These are phyloP conservation scores for Gryon sp. DNA, from an alignment of 1,140 invertebrate species.

Conservation along the genomic window DNA sequence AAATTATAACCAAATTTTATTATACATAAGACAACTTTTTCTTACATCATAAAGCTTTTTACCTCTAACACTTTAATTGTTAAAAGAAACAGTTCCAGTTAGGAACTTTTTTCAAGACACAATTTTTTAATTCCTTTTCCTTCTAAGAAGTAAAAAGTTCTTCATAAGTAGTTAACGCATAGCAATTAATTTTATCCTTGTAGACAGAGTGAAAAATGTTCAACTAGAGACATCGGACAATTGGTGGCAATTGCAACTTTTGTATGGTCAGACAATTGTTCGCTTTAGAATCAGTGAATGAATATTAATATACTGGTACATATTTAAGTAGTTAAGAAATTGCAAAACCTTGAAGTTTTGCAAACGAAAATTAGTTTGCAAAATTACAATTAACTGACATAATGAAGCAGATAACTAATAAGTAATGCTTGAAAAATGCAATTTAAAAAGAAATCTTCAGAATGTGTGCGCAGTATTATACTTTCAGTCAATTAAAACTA, in stretches of 20 bases:
- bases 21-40: too few relatives aligned
- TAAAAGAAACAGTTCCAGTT: background rate
- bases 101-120: background rate
- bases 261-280: background rate
- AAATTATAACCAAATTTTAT: too few relatives aligned
- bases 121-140: background rate
- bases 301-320: background rate
- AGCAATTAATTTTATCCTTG: background rate
- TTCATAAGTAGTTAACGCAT: background rate
- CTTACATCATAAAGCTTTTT: background rate
- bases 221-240: background rate
- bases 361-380: too few relatives aligned
- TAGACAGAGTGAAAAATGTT: background rate
- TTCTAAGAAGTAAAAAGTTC: background rate
- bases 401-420: too few relatives aligned
- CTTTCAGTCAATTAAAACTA: background rate
- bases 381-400: too few relatives aligned
- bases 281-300: background rate
- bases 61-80: background rate
- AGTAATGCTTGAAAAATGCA: too few relatives aligned
- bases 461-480: too few relatives aligned
- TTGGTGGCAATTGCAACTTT: background rate
- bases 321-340: too few relatives aligned
- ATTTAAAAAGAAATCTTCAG: too few relatives aligned
- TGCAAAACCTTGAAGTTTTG: too few relatives aligned